A percentile compares a stretch with the other conserved stretches of the same genome.
These are phyloP conservation scores for Macrotus californicus DNA, from an alignment of 2,113 vertebrate genomes.

Conservation along the genomic window DNA sequence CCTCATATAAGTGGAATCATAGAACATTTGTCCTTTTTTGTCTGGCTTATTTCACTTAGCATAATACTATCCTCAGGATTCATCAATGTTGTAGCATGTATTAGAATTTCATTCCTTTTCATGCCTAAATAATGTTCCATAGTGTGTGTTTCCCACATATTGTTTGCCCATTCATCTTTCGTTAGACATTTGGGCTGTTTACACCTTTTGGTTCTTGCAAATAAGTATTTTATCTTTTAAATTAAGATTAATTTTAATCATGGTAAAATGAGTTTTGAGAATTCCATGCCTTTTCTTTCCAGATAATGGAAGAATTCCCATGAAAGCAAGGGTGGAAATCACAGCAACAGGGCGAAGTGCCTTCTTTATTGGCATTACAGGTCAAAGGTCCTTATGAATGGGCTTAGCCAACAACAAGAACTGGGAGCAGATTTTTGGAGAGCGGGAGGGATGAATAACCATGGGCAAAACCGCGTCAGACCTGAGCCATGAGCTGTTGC, in stretches of 20 bases:
- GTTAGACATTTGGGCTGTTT: neutral
- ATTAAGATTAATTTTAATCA: neutral
- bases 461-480: neutral
- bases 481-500: neutral
- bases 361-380: neutral
- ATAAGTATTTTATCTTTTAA: neutral
- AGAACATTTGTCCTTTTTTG: neutral
- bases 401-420: neutral
- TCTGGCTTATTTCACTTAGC: neutral
- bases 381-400: neutral
- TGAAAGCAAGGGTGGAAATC: neutral
- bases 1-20: neutral
- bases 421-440: neutral
- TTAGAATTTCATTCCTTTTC: neutral
- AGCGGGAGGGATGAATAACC: neutral
- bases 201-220: neutral
- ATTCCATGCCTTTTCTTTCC: neutral
- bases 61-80: neutral
- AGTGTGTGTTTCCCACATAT: neutral
- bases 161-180: neutral
- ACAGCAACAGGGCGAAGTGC: neutral
- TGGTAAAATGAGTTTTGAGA: neutral
- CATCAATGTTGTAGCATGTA: neutral
- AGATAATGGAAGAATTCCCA: neutral
- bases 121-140: neutral